Percentiles rank a stretch among this genome's conserved stretches.
Conservation (phyloP, 2,797 vertebrate species). For the Tinamus major region DNA sequence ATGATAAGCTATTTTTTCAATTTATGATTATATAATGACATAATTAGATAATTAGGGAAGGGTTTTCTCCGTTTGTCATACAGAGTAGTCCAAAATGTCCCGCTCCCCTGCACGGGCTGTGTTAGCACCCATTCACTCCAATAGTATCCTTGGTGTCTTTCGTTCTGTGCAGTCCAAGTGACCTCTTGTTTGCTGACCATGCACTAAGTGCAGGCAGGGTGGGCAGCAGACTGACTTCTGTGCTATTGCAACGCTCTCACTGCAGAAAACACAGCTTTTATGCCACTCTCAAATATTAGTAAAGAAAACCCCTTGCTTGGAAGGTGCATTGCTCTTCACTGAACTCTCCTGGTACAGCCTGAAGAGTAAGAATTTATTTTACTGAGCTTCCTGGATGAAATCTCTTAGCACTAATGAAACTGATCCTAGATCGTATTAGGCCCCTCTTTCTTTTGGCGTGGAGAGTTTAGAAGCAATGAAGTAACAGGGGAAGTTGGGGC, state of each 20-base stretch:
- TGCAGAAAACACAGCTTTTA: background rate
- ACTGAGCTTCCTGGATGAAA: background rate
- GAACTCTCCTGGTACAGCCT: fast-evolving
- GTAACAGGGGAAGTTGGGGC: background rate
- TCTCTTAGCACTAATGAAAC: background rate
- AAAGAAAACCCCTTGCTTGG: background rate
- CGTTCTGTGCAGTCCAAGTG: background rate
- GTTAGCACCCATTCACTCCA: background rate
- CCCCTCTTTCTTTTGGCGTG: fast-evolving
- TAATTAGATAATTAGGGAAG: background rate
- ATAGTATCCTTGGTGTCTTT: background rate
- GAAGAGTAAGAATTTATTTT: background rate
- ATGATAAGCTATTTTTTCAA: background rate
- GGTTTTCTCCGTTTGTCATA: background rate
- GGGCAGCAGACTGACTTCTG: background rate
- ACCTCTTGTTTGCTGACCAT: background rate
- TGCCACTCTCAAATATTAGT: background rate
- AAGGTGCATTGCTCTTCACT: background rate
- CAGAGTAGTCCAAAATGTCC: background rate
- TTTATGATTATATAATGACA: background rate
- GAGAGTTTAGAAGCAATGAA: background rate
- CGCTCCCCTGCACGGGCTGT: background rate
- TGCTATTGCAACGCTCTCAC: background rate
- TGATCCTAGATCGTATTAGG: background rate
- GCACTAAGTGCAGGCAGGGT: background rate